phyloP scores from a whole-genome alignment of 2,888 invertebrate genomes.

The Allacma fusca region DNA sequence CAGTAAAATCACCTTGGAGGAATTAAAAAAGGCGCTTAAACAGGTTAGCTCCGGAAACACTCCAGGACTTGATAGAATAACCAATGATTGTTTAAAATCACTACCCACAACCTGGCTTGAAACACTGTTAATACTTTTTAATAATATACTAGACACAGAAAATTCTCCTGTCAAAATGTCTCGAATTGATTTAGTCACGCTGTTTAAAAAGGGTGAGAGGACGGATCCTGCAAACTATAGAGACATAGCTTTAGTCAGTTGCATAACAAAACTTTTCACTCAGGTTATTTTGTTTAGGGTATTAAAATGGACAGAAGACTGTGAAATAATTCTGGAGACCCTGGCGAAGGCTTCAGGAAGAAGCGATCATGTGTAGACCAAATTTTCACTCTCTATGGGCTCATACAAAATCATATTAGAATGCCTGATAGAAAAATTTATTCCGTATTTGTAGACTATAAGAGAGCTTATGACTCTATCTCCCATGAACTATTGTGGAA shows the following conservation, averaged over 20 bases:
- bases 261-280: conserved; percentile 48
- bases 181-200: conserved; percentile 28
- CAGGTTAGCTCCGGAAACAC: conserved; percentile 41
- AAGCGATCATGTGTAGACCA: conserved; percentile 41
- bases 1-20: conserved; percentile 29
- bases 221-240: conserved; percentile 48
- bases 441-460: conserved; percentile 40
- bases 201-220: conserved; percentile 49
- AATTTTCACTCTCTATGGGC: conserved; percentile 42
- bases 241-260: conserved; percentile 43
- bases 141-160: conserved; percentile 35
- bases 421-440: conserved; percentile 23
- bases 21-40: conserved; percentile 38
- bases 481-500: conserved; percentile 24
- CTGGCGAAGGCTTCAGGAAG: conserved; percentile 48
- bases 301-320: conserved; percentile 34
- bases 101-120: neutral
- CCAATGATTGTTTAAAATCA: conserved; percentile 51
- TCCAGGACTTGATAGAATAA: conserved; percentile 46
- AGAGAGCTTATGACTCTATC: conserved; percentile 37
- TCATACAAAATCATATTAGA: conserved; percentile 26
- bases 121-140: conserved; percentile 24
- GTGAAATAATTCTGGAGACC: conserved; percentile 43
- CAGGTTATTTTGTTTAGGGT: conserved; percentile 41
- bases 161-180: conserved; percentile 41